Evolutionary conservation across 2,113 vertebrate species (phyloP), one percentile per base, ranked within the genome.

Genomic region (Siniperca knerii): DNA sequence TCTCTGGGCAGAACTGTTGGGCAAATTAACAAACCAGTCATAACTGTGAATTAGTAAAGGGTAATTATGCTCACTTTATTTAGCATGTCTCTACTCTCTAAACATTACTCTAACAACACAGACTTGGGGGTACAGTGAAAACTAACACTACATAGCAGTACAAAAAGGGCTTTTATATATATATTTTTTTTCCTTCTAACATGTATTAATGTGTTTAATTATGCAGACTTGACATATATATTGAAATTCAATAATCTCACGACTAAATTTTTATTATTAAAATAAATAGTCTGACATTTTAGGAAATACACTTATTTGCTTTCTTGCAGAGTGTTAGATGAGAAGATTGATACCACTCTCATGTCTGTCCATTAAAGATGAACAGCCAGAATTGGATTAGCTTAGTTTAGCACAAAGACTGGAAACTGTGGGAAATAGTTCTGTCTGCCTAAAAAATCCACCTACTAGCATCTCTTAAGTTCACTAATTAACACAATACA

Each of bases 1-100:
- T 97, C 96, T 75, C 95, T 95, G 61, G 96, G 96, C 57, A 96
- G 92, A 52, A 92, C 97, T 97, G 91, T 77, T 61, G 55, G 44
- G 55, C 50, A 90, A 73, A 90, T 65, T 3, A 7, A 85, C 33
- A 84, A 42, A 72, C 52, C 12, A 85, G 75, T 16, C 42, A 65
- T 2, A 55, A 55, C 58, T 44, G 8, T 76, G 33, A 29, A 79
- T 65, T 35, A 55, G 2, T 66, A 4, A 23, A 44, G 37, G 58
- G 1, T 23, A 37, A 35, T 58, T 75, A 20, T 7, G 1, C 18
- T 73, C 13, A 20, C 4, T n/a, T 48, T 60, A 48, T 4, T 33
- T 1, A 67, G 5, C 16, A 16, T 60, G 13, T 54, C 46, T 65
- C 35, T 20, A 55, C 52, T 55, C 46, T 48, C 46, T 46, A 10